Percentiles rank a stretch among this genome's conserved stretches.
Evolutionary conservation across 2,888 invertebrate species (phyloP).

Genomic region (Agrypnus murinus): DNA sequence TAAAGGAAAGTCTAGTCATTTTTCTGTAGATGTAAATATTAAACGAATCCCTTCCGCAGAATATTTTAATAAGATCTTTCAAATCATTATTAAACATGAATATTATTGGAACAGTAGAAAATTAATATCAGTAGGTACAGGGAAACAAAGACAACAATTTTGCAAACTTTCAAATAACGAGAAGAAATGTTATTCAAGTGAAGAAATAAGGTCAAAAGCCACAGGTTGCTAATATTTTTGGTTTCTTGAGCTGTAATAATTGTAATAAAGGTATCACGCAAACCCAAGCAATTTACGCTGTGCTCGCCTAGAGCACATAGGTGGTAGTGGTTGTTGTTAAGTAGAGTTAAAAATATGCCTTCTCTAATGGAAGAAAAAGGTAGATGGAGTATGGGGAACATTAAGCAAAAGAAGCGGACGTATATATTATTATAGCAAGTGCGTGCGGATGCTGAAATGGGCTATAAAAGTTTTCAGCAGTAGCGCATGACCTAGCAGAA

Average conservation of each 20-base stretch:
- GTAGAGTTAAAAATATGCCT: constrained; percentile 17
- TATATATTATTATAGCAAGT: constrained; percentile 44
- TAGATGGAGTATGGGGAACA: constrained; percentile 8
- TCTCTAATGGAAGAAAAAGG: constrained; percentile 19
- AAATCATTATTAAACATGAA: too few species aligned
- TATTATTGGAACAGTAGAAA: too few species aligned
- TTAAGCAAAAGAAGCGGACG: constrained; percentile 42
- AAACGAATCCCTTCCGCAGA: too few species aligned
- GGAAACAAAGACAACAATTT: too few species aligned
- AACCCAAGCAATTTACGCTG: neutral
- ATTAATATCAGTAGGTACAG: too few species aligned
- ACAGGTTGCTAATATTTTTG: neutral
- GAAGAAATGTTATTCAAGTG: too few species aligned
- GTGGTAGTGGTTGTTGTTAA: too few species aligned
- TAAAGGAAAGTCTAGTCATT: too few species aligned
- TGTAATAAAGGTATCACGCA: constrained; percentile 13
- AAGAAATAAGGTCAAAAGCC: neutral
- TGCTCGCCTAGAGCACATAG: constrained; percentile 3
- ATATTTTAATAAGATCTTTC: too few species aligned
- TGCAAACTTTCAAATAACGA: too few species aligned
- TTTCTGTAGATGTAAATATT: too few species aligned
- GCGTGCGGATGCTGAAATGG: constrained; percentile 47
- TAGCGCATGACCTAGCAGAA: constrained; percentile 49
- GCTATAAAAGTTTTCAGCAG: constrained; percentile 44
- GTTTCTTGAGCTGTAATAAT: neutral